phyloP scores from a whole-genome alignment of 2,888 invertebrate genomes.

The Argyresthia goedartella region DNA sequence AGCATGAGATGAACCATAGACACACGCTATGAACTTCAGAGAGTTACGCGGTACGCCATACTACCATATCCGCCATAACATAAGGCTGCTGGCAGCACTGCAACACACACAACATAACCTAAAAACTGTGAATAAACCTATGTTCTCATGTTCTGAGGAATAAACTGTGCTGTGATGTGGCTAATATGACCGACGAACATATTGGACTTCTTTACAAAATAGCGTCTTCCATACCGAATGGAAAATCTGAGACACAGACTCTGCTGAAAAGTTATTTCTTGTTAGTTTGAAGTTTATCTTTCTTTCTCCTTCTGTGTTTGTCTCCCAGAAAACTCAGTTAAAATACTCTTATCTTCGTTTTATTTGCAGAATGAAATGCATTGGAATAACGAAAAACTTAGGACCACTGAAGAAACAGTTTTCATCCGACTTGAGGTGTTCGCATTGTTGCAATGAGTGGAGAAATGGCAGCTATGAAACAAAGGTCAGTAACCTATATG shows the following conservation, averaged over 20 bases:
- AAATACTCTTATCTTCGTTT: neutral
- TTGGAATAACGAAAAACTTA: conserved; percentile 32
- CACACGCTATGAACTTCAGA: no score
- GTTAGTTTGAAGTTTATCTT: conserved; percentile 26
- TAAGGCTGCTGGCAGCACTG: no score
- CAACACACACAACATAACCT: conserved; percentile 3
- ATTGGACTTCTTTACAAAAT: conserved; percentile 40
- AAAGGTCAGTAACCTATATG: conserved; percentile 25
- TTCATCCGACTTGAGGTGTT: conserved; percentile 37
- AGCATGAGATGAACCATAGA: no score
- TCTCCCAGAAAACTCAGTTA: neutral
- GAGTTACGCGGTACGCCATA: no score
- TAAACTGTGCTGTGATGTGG: no score
- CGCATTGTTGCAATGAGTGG: conserved; percentile 47
- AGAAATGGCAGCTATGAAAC: conserved; percentile 22
- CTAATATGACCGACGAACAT: conserved; percentile 38
- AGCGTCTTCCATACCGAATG: conserved; percentile 23
- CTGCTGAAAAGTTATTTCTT: conserved; percentile 47
- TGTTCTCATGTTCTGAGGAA: no score
- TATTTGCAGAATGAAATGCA: conserved; percentile 39
- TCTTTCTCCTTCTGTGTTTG: neutral
- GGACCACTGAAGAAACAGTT: conserved; percentile 45
- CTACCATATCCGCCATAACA: no score
- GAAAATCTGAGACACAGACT: conserved; percentile 20
- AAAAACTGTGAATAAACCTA: neutral